phyloP scores from a whole-genome alignment of 2,797 vertebrate genomes.

The Cephalopachus bancanus region DNA sequence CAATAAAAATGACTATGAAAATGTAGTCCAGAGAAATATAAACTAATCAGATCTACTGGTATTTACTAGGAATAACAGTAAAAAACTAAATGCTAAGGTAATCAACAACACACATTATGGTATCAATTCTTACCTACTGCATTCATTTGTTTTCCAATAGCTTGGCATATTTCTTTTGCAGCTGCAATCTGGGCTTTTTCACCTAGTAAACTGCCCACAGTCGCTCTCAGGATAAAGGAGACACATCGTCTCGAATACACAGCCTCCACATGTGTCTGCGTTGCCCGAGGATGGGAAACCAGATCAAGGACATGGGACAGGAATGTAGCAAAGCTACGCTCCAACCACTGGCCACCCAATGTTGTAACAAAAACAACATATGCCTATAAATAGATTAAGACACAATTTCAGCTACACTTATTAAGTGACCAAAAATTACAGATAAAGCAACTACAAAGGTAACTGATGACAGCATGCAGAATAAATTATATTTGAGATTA shows the following conservation, averaged over 20 bases:
- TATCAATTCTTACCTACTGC: slow-evolving; percentile 94
- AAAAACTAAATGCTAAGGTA: not conserved
- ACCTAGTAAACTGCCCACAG: slow-evolving; percentile 96
- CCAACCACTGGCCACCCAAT: slow-evolving; percentile 98
- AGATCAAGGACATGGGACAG: slow-evolving; percentile 97
- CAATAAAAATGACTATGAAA: slow-evolving; percentile 53
- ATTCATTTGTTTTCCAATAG: slow-evolving; percentile 99
- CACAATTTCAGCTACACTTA: not conserved
- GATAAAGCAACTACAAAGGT: slow-evolving; percentile 15
- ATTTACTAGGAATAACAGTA: slow-evolving; percentile 2
- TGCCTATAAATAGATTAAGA: slow-evolving; percentile 91
- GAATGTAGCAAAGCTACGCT: slow-evolving; percentile 97
- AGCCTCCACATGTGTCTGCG: slow-evolving; percentile 98
- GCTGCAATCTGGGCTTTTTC: slow-evolving; percentile 99
- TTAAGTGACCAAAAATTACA: not conserved
- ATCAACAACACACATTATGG: not conserved
- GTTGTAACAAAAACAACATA: slow-evolving; percentile 99
- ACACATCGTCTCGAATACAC: slow-evolving; percentile 99
- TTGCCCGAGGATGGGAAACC: slow-evolving; percentile 98
- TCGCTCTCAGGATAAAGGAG: slow-evolving; percentile 98
- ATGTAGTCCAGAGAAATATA: slow-evolving; percentile 5
- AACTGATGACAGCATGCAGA: not conserved
- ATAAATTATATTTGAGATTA: slow-evolving; percentile 6
- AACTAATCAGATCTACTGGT: not conserved
- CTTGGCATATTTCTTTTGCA: slow-evolving; percentile 99